Evolutionary conservation across 2,113 vertebrate genomes (phyloP).

Genomic region (Rhinichthys klamathensis): DNA sequence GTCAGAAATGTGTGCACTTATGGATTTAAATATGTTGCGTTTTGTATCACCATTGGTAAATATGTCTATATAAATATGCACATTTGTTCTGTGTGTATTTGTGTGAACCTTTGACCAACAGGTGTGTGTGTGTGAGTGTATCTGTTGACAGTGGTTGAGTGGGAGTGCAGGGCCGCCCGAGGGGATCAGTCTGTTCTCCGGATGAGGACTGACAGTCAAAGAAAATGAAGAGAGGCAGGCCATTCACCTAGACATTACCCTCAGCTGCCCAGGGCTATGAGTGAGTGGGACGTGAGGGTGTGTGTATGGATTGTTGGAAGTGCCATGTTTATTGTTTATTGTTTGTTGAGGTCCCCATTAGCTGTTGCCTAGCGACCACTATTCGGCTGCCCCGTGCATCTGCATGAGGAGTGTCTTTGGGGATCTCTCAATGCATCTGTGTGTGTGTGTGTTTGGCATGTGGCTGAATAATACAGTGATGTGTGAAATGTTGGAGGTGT

Average conservation of each 20-base stretch:
- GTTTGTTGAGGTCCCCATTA: slow-evolving; percentile 57
- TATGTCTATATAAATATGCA: not conserved
- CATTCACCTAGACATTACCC: slow-evolving; percentile 53
- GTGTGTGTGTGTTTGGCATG: not conserved
- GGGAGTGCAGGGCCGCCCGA: slow-evolving; percentile 40
- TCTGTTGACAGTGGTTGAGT: slow-evolving; percentile 48
- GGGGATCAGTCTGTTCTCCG: slow-evolving; percentile 56
- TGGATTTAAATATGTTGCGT: slow-evolving; percentile 4
- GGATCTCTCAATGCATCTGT: slow-evolving; percentile 28
- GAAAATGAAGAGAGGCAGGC: slow-evolving; percentile 56
- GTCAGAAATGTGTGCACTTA: slow-evolving; percentile 37
- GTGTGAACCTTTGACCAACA: slow-evolving; percentile 36
- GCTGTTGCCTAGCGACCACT: slow-evolving; percentile 56
- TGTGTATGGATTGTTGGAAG: slow-evolving; percentile 39
- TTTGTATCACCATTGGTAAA: not conserved
- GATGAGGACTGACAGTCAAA: slow-evolving; percentile 54
- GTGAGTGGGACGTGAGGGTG: slow-evolving; percentile 36
- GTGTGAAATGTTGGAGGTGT: not conserved
- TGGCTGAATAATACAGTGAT: not conserved
- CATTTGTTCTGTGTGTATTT: slow-evolving; percentile 12
- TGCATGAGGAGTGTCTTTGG: slow-evolving; percentile 37
- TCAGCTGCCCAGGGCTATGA: slow-evolving; percentile 49
- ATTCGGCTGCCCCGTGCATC: slow-evolving; percentile 45
- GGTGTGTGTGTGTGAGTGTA: slow-evolving; percentile 38
- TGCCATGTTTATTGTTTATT: slow-evolving; percentile 59